Base-by-base conservation (phyloP, 2,113 vertebrate species). In the Thunnus maccoyii region DNA sequence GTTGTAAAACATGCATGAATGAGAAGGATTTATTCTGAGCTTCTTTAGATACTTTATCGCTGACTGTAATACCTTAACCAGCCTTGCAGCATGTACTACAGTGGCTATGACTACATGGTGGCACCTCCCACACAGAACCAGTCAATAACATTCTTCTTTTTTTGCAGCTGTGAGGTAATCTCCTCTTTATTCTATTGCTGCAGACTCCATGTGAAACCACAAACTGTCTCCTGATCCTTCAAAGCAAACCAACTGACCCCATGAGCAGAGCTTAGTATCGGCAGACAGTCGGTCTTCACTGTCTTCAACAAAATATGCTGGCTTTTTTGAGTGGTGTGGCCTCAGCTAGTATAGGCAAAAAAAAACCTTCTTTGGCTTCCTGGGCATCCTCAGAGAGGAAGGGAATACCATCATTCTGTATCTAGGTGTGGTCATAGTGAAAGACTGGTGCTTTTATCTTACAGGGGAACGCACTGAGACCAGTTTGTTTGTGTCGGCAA, bases 401-500 rank as follows among this genome's bases (percentile, higher is more conserved):
- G 20, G 10, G 17, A 55, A 71, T 55, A 60, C 41, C 25, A 70
- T 27, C 12, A 3, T 14, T 30, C 56, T 30, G 25, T 41, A 36
- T 1, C 5, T 47, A 52, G 63, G 25, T n/a, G 52, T 64, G 32
- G 70, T 68, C 68, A 27, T n/a, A 82, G 36, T 41, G 32, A 36
- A 36, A 36, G 5, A 68, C 55, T 25, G 22, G 22, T 22, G 22
- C 22, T 22, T 62, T 32, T 58, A 61, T 66, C 32, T 36, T 30
- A n/a, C 61, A 52, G 22, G n/a, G 58, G 5, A 18, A 1, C 32
- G 52, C 15, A 36, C 48, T 55, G 20, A 69, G 51, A 55, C 50
- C 51, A 22, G n/a, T 22, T 54, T 75, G 17, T 62, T 54, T 75
- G 20, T 62, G 51, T 68, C 20, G 5, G 51, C 44, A 13, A 3